A percentile compares a stretch with the other conserved stretches of the same genome.
Conservation (phyloP, 2,888 invertebrate species). For the Aplocera efformata region DNA sequence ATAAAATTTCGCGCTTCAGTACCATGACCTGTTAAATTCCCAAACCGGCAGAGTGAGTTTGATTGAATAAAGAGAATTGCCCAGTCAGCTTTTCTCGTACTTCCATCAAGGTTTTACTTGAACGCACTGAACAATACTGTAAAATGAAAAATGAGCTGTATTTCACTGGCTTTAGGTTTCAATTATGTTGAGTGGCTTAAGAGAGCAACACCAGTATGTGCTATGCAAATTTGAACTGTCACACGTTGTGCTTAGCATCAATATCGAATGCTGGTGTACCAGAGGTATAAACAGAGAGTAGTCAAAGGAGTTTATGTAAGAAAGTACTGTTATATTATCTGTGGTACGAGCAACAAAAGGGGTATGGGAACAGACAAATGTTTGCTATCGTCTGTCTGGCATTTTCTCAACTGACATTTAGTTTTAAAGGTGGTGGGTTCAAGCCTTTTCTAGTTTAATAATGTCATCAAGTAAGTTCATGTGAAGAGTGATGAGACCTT, state of each 20-base stretch:
- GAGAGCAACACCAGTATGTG: too few relatives aligned
- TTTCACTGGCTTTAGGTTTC: too few relatives aligned
- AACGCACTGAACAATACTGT: too few relatives aligned
- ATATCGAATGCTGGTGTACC: too few relatives aligned
- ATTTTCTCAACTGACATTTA: conserved; percentile 47
- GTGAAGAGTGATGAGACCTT: background rate
- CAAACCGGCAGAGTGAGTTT: conserved; percentile 10
- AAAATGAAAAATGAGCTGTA: too few relatives aligned
- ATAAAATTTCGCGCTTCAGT: conserved; percentile 1
- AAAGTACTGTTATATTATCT: conserved; percentile 26
- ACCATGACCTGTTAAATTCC: conserved; percentile 6
- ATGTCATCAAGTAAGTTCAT: conserved; percentile 9
- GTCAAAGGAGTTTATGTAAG: conserved; percentile 31
- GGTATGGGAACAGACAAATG: conserved; percentile 37
- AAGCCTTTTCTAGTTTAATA: conserved; percentile 5
- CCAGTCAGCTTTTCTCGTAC: conserved; percentile 28
- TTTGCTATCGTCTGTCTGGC: conserved; percentile 46
- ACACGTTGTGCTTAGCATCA: too few relatives aligned
- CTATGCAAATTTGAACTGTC: too few relatives aligned
- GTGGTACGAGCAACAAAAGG: conserved; percentile 24
- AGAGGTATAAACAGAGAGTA: too few relatives aligned
- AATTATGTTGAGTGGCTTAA: too few relatives aligned
- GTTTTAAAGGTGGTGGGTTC: conserved; percentile 29
- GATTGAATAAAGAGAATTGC: conserved; percentile 34
- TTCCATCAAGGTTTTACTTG: too few relatives aligned